These are phyloP conservation scores for Drosophila robusta DNA, from an alignment of 2,888 invertebrate species.

Conservation along the genomic window DNA sequence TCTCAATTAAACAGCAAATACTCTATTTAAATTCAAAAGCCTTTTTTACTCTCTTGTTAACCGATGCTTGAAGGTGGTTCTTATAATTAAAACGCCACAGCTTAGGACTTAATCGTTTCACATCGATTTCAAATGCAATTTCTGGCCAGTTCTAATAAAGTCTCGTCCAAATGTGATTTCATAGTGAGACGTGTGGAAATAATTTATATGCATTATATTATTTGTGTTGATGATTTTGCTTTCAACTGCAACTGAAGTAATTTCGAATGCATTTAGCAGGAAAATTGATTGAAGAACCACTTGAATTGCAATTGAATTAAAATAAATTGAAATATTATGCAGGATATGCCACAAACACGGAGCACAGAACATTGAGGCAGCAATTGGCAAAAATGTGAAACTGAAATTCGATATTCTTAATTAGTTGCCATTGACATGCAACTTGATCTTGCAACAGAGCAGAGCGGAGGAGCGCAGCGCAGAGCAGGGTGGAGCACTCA, in stretches of 20 bases:
- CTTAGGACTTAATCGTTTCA: no score
- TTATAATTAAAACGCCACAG: not conserved
- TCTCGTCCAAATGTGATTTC: slow-evolving; percentile 3
- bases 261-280: slow-evolving; percentile 13
- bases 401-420: slow-evolving; percentile 42
- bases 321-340: slow-evolving; percentile 31
- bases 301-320: slow-evolving; percentile 26
- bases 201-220: not conserved
- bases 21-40: no score
- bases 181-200: not conserved
- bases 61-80: not conserved
- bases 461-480: not conserved
- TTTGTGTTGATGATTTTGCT: slow-evolving; percentile 6
- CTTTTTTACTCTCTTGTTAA: not conserved
- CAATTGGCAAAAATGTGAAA: slow-evolving; percentile 16
- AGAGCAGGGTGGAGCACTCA: not conserved
- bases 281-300: slow-evolving; percentile 12
- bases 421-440: slow-evolving; percentile 39
- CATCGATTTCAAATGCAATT: not conserved
- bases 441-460: not conserved
- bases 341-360: slow-evolving; percentile 8
- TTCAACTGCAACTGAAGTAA: slow-evolving; percentile 9
- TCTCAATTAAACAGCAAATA: no score
- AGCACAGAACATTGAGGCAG: not conserved
- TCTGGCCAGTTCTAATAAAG: slow-evolving; percentile 3